Evolutionary conservation across 1,140 invertebrate species (phyloP).

Genomic region (Atopsyche davidsoni): DNA sequence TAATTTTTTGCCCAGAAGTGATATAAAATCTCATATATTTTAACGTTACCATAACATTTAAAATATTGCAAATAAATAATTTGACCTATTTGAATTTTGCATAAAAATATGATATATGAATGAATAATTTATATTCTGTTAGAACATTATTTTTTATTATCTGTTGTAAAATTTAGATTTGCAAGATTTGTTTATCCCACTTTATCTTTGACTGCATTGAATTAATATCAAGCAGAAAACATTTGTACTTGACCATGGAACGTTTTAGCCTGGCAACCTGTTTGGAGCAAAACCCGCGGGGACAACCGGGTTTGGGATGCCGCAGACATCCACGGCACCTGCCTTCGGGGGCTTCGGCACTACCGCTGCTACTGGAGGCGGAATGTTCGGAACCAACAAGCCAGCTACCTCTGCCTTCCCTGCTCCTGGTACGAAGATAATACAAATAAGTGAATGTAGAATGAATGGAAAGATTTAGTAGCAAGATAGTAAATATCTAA

Average conservation of each 20-base stretch:
- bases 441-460: conserved; percentile 16
- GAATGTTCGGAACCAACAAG: conserved; percentile 31
- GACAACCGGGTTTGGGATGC: conserved; percentile 48
- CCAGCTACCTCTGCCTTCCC: conserved; percentile 37
- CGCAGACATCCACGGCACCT: conserved; percentile 37
- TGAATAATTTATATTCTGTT: too few relatives aligned
- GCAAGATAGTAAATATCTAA: too few relatives aligned
- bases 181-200: too few relatives aligned
- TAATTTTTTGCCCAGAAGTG: too few relatives aligned
- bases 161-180: too few relatives aligned
- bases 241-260: background rate
- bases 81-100: too few relatives aligned
- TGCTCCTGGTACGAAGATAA: conserved; percentile 35
- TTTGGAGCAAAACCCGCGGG: conserved; percentile 45
- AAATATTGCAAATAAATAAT: too few relatives aligned
- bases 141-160: too few relatives aligned
- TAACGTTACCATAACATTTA: too few relatives aligned
- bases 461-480: too few relatives aligned
- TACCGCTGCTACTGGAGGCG: conserved; percentile 35
- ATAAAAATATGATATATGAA: too few relatives aligned
- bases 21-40: too few relatives aligned
- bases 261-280: conserved; percentile 33
- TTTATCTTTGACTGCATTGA: background rate
- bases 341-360: conserved; percentile 39
- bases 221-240: background rate